phyloP scores from a whole-genome alignment of 2,888 invertebrate species.

The Toxonevra muliebris region DNA sequence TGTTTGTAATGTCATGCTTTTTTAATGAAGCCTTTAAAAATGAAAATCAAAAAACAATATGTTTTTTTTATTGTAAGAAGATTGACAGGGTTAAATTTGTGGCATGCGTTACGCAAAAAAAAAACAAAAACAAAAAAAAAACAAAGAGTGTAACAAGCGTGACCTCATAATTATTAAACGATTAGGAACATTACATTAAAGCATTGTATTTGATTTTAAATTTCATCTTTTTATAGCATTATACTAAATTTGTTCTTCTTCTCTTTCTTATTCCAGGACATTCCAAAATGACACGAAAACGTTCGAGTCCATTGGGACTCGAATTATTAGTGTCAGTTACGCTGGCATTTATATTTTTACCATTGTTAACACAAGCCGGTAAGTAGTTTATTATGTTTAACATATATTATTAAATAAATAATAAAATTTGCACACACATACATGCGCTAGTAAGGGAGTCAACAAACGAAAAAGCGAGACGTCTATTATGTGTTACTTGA shows the following conservation, averaged over 20 bases:
- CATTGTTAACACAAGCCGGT: constrained; percentile 60
- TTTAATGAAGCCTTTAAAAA: constrained; percentile 51
- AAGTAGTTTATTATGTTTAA: constrained; percentile 51
- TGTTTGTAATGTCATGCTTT: constrained; percentile 54
- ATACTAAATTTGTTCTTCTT: not conserved
- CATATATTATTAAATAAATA: constrained; percentile 9
- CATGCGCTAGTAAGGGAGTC: not conserved
- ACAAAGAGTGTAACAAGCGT: too few relatives aligned
- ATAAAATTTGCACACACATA: not conserved
- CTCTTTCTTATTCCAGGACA: constrained; percentile 52
- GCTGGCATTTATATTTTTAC: constrained; percentile 50
- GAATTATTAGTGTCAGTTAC: constrained; percentile 58
- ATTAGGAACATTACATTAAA: too few relatives aligned
- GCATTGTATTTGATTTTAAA: too few relatives aligned
- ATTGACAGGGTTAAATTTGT: too few relatives aligned
- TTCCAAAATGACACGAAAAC: constrained; percentile 61
- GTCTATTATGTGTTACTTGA: too few relatives aligned
- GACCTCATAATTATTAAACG: too few relatives aligned
- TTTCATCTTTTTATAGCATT: too few relatives aligned
- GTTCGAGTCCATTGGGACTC: constrained; percentile 65
- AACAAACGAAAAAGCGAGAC: too few relatives aligned
- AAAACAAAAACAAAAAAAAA: too few relatives aligned
- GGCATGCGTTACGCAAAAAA: too few relatives aligned
- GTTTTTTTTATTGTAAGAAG: too few relatives aligned
- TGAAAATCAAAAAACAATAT: not conserved